Conservation (phyloP, 30 jellyfish, hydroid and myxozoan species). For the Turritopsis rubra region DNA sequence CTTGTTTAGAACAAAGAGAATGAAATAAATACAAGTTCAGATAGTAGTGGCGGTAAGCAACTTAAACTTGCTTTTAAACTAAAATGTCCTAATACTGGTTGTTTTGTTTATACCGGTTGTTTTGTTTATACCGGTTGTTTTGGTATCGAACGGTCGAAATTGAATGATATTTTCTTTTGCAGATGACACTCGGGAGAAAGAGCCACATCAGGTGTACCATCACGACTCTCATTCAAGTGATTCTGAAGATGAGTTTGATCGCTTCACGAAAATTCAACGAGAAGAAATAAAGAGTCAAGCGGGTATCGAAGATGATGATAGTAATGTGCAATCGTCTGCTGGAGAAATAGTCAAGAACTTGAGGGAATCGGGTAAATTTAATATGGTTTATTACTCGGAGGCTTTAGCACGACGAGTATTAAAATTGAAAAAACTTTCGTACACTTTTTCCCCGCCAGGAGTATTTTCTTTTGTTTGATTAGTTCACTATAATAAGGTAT, state of each 20-base stretch:
- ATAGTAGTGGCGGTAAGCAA: background rate
- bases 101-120: background rate
- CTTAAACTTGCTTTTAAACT: background rate
- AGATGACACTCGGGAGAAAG: background rate
- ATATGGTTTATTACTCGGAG: too few relatives aligned
- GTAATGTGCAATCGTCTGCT: background rate
- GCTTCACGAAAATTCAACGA: background rate
- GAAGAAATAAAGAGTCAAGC: background rate
- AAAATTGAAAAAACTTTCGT: too few relatives aligned
- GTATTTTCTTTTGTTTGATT: too few relatives aligned
- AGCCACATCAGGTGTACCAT: background rate
- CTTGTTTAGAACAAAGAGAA: background rate
- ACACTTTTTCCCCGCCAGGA: too few relatives aligned
- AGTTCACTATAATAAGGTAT: too few relatives aligned
- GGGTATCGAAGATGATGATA: background rate
- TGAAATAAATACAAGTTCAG: background rate
- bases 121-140: background rate
- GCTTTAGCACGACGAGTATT: too few relatives aligned
- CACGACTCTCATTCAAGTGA: background rate
- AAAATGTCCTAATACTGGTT: too few relatives aligned
- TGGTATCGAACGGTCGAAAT: too few relatives aligned
- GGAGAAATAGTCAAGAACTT: background rate
- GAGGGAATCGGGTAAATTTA: background rate
- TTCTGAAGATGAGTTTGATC: background rate
- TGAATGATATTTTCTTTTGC: too few relatives aligned